Base-by-base conservation (phyloP, 2,113 vertebrate species). In the Zosterops lateralis region DNA sequence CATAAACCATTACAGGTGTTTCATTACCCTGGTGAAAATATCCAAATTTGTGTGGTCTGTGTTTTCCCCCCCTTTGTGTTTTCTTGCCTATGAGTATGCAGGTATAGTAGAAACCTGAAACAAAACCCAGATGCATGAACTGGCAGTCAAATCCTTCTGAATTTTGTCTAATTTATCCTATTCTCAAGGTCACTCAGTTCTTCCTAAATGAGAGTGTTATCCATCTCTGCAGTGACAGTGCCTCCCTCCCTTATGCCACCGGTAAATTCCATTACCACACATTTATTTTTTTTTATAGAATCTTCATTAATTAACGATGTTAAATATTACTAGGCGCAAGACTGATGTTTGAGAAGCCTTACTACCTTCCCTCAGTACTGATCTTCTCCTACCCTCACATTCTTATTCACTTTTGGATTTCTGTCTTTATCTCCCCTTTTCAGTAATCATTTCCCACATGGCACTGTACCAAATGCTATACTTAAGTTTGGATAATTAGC, bases 401-500 rank as follows among this genome's bases (percentile, higher is more conserved):
- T 62, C 42, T 90, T 93, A 90, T 12, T 79, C 36, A 71, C 44
- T 81, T 87, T 40, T 74, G 21, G 36, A 16, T 85, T 93, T 92
- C 80, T 60, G 56, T 64, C 60, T 78, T 85, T 83, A 70, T 80
- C 62, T 92, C 28, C 15, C 25, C 32, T 81, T 93, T 86, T 89
- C 92, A 68, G 44, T 92, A 84, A 89, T 73, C 86, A 75, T 89
- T 96, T 92, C 60, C 56, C 57, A 78, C 87, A 60, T 53, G 86
- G 73, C 89, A 26, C 60, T 67, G 53, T 81, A 92, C 64, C 64
- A 95, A 93, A 80, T 74, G 68, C 51, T 90, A 38, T 51, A 53
- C 89, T 92, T 84, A 81, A 78, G 53, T 67, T 92, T 87, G 72
- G 61, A 78, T 89, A 95, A 94, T 93, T 78, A 90, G 50, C 76